Percentiles rank a stretch among this genome's conserved stretches.
phyloP scores from a whole-genome alignment of 2,888 invertebrate species.

The Phytoseiulus persimilis region DNA sequence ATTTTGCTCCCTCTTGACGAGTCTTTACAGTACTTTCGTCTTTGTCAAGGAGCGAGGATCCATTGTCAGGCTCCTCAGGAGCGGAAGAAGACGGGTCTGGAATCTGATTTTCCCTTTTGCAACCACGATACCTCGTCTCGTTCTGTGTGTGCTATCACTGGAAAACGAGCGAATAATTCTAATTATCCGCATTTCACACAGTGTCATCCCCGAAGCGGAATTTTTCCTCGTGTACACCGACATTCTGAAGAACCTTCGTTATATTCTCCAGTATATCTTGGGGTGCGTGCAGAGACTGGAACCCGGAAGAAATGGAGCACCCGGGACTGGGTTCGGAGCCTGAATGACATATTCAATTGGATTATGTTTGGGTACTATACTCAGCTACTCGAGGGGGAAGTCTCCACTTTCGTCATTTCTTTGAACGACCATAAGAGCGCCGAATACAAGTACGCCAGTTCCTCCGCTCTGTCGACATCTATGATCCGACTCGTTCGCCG shows the following conservation, averaged over 20 bases:
- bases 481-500: no score
- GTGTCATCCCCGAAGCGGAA: no score
- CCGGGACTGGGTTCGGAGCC: not conserved
- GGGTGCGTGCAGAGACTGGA: not conserved
- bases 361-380: not conserved
- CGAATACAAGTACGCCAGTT: not conserved
- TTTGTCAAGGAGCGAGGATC: no score
- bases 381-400: not conserved
- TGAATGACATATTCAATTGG: not conserved
- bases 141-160: no score
- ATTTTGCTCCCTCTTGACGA: no score
- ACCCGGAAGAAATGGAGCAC: not conserved
- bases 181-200: no score
- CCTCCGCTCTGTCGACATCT: not conserved
- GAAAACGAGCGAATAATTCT: no score
- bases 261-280: not conserved
- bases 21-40: no score
- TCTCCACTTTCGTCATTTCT: not conserved
- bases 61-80: no score
- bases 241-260: not conserved
- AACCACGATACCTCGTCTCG: no score
- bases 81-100: no score
- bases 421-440: not conserved
- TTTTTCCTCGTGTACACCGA: not conserved
- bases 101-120: no score